Evolutionary conservation across 2,113 vertebrate species (phyloP), one percentile per base, ranked within the genome.

Genomic region (Oreochromis spilurus): DNA sequence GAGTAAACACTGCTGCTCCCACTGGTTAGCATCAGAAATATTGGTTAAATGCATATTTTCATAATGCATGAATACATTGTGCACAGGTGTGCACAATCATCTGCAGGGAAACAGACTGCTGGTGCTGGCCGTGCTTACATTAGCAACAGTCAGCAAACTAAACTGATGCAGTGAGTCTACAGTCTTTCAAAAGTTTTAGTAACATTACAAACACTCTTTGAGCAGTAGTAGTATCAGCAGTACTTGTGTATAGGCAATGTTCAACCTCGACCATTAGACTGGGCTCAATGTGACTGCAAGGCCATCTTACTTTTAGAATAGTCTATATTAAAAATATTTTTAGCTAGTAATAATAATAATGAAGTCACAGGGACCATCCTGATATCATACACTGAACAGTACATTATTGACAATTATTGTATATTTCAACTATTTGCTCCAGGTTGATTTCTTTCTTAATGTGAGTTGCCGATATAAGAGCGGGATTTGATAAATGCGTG

Each of bases 321-420:
- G 65, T 70, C 65, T 21, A 14, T 67, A 4, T 21, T 67, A 40
- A 67, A 67, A 67, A 12, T 14, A 38, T 40, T 40, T 67, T 40
- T 21, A 67, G 55, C 13, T 58, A 58, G 13, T 2, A 58, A 58
- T 26, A 57, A 57, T 26, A 57, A 57, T 57, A 57, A 26, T 57
- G 14, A 26, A 58, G 26, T 31, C 26, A 58, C 13, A 2, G 3
- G 19, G 36, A 67, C 4, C 3, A 40, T 24, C 36, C 7, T 21
- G 11, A 67, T 9, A 40, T 67, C 12, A 0, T 40, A 67, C 3
- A 67, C 2, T 7, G 19, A 21, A 9, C 7, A 5, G 62, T 13
- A 40, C 2, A 67, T 65, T 65, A 1, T 38, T 65, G 60, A 65
- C 19, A 38, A 5, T 38, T 67, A 40, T 38, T 38, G 34, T 2